Base-by-base conservation (phyloP, 30 jellyfish, hydroid and myxozoan genomes). In the Hydractinia echinata region DNA sequence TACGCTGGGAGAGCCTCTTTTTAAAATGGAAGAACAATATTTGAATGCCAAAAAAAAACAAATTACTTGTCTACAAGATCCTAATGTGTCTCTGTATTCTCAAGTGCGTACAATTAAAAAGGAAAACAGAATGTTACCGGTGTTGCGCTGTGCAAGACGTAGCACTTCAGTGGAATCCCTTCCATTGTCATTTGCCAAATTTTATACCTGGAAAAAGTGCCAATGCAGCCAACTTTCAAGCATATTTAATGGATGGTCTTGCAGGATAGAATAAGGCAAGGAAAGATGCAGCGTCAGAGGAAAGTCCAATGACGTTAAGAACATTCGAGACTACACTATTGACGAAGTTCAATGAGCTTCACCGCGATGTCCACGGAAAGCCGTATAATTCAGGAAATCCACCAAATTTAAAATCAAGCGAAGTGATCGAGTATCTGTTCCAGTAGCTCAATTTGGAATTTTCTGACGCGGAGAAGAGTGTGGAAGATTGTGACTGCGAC, bases 161-260 rank as follows among this genome's bases (percentile, higher is more conserved):
- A n/a, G n/a, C n/a, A n/a, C n/a, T n/a, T n/a, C n/a, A n/a, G n/a
- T n/a, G n/a, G n/a, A n/a, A n/a, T n/a, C n/a, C n/a, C n/a, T n/a
- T n/a, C n/a, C n/a, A n/a, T n/a, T n/a, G n/a, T n/a, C 94, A 77
- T 81, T 5, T 77, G 56, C 30, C 52, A 21, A 77, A 54, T 53
- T 68, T 67, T 54, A 82, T 67, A n/a, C 72, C 56, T 9, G 89
- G 89, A 4, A 66, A 13, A 50, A 55, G 86, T 67, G 89, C 89
- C 11, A 82, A 70, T 82, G 89, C 89, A 8, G 77, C 48, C 61
- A 82, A 82, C 67, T 54, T 82, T 53, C 89, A 82, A 77, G 86
- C 86, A 10, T 82, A 82, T 55, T 77, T 82, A 6, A 61, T 82
- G n/a, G 89, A 82, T 56, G 87, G 89, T 21, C 21, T 82, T 39